Percentiles rank a stretch among this genome's conserved stretches.
phyloP scores from a whole-genome alignment of 2,888 invertebrate species.

The Meliscaeva auricollis region DNA sequence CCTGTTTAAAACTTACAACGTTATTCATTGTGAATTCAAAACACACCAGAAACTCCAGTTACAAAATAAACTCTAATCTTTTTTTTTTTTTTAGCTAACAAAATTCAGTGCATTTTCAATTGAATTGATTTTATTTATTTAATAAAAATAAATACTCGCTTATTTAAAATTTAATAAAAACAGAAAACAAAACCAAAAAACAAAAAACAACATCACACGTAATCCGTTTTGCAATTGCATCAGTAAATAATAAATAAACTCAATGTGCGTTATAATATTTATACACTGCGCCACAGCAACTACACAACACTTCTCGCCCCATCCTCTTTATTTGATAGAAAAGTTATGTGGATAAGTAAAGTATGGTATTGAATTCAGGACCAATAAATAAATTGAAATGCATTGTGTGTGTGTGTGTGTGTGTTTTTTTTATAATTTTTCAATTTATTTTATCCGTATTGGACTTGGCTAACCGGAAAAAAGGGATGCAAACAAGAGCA shows the following conservation, averaged over 20 bases:
- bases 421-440: background rate
- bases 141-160: constrained; percentile 45
- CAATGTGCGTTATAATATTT: constrained; percentile 20
- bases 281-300: constrained; percentile 11
- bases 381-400: constrained; percentile 10
- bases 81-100: constrained; percentile 40
- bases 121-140: constrained; percentile 48
- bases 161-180: constrained; percentile 23
- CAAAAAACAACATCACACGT: constrained; percentile 5
- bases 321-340: background rate
- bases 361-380: constrained; percentile 6
- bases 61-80: constrained; percentile 45
- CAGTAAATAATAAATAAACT: constrained; percentile 44
- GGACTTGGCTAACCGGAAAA: constrained; percentile 30
- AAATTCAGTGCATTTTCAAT: constrained; percentile 37
- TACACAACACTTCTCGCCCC: background rate
- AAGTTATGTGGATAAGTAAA: background rate
- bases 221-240: constrained; percentile 41
- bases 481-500: constrained; percentile 25
- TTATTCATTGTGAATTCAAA: background rate
- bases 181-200: background rate
- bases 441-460: constrained; percentile 9
- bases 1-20: no score
- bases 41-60: background rate
- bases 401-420: background rate